phyloP scores from a whole-genome alignment of 2,888 invertebrate species.

The Microplitis deprimator region DNA sequence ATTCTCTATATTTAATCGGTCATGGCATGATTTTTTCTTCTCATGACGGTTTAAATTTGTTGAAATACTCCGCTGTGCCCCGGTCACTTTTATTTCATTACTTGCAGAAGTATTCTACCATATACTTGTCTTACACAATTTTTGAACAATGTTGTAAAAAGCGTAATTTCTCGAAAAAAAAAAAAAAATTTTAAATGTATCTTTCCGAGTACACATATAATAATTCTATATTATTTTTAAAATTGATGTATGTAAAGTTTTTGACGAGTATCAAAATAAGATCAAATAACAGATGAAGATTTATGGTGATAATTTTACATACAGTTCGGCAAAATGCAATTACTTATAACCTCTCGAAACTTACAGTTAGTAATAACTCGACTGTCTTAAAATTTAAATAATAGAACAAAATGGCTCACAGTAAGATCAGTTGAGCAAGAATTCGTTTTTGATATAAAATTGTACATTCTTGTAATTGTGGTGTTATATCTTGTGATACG shows the following conservation, averaged over 20 bases:
- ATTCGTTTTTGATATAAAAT: slow-evolving; percentile 35
- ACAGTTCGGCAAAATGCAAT: neutral
- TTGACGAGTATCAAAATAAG: neutral
- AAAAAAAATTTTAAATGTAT: too few relatives aligned
- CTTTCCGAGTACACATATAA: too few relatives aligned
- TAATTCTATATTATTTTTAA: too few relatives aligned
- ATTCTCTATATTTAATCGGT: too few relatives aligned
- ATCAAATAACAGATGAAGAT: neutral
- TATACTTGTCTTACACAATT: too few relatives aligned
- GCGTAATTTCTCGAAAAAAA: too few relatives aligned
- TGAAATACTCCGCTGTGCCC: too few relatives aligned
- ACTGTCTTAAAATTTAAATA: neutral
- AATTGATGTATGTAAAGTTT: neutral
- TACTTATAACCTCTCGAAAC: neutral
- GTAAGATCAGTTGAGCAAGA: slow-evolving; percentile 9
- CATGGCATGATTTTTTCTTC: too few relatives aligned
- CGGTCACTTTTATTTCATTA: too few relatives aligned
- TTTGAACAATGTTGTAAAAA: too few relatives aligned
- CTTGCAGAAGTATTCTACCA: too few relatives aligned
- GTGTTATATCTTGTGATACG: slow-evolving; percentile 67
- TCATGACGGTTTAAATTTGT: too few relatives aligned
- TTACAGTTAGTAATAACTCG: neutral
- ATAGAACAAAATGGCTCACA: neutral
- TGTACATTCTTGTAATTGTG: slow-evolving; percentile 40
- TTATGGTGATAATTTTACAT: neutral